Base-by-base conservation (phyloP, 2,797 vertebrate species). In the Paedocypris micromegethes region DNA sequence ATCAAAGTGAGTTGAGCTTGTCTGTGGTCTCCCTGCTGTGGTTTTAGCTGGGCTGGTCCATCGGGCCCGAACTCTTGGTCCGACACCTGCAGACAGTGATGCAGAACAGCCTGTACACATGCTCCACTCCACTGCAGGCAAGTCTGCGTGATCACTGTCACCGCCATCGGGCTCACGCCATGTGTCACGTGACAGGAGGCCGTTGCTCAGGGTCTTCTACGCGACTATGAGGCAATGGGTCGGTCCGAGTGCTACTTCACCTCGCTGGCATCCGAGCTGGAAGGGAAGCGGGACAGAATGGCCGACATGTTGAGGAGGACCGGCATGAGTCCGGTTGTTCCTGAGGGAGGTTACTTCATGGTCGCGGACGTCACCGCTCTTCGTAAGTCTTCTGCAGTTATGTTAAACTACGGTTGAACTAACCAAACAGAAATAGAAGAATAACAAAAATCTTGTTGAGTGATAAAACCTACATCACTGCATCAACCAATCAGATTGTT, bases 321-420 rank as follows among this genome's bases (percentile, higher is more conserved):
- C 2, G 94, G 96, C 23, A 89, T 99, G 82, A 87, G 84, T 64
- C 94, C 97, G 2, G 44, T 98, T 53, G 38, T 97, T 74, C 97
- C 97, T 2, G 93, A 97, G 43, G 97, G 96, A 75, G 95, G 96
- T 66, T 99, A 98, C 86, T 98, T 99, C 72, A 95, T 99, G 85
- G 83, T 96, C 0, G 93, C 88, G 6, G 92, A 98, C 42, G 84
- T 98, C 75, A 90, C 96, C 5, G 70, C 77, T 0, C 85, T 98
- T 75, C 90, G 96, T 98, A 76, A 88, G 88, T 75, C 8, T 9
- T 6, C 8, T 42, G 6, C 47, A 56, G 52, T 56, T 3, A 48
- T n/a, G 3, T 58, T 23, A 23, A 23, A 23, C 23, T 23, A 23
- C 23, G 45, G 6, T 46, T 46, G 6, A 4, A 46, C 4, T 46